Percentiles rank a stretch among this genome's conserved stretches.
phyloP scores from a whole-genome alignment of 2,797 vertebrate genomes.

The Aeoliscus strigatus region DNA sequence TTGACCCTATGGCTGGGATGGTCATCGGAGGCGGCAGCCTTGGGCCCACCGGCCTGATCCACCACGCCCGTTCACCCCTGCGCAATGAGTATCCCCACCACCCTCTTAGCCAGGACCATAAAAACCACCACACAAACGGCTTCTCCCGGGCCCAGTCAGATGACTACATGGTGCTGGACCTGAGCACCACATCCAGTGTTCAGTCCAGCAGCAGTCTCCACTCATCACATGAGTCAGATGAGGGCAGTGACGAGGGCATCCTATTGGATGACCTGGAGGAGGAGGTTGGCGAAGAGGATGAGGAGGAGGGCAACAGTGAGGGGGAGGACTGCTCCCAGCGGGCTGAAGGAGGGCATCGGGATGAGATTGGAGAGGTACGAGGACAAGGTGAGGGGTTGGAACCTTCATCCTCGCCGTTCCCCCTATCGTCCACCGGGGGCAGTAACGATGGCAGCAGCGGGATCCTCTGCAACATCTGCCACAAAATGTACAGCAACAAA shows the following conservation, averaged over 20 bases:
- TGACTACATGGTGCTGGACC: conserved; percentile 94
- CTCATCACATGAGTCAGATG: conserved; percentile 93
- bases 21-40: conserved; percentile 79
- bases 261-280: conserved; percentile 90
- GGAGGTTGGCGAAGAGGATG: conserved; percentile 61
- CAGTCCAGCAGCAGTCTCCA: conserved; percentile 95
- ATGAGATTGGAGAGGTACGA: conserved; percentile 48
- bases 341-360: conserved; percentile 56
- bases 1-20: conserved; percentile 85
- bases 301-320: conserved; percentile 80
- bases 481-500: conserved; percentile 99
- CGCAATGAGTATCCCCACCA: conserved; percentile 80
- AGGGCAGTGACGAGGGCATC: conserved; percentile 95
- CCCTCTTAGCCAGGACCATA: conserved; percentile 51
- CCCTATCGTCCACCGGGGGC: conserved; percentile 78
- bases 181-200: conserved; percentile 94
- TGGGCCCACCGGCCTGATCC: conserved; percentile 78
- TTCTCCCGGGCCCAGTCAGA: conserved; percentile 84
- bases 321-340: conserved; percentile 86
- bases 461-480: conserved; percentile 97
- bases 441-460: conserved; percentile 82
- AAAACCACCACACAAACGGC: conserved; percentile 78
- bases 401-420: conserved; percentile 77
- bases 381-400: conserved; percentile 54
- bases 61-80: conserved; percentile 81